Percentiles rank a stretch among this genome's conserved stretches.
Conservation (phyloP, 2,888 invertebrate species). For the Eurytoma californica region DNA sequence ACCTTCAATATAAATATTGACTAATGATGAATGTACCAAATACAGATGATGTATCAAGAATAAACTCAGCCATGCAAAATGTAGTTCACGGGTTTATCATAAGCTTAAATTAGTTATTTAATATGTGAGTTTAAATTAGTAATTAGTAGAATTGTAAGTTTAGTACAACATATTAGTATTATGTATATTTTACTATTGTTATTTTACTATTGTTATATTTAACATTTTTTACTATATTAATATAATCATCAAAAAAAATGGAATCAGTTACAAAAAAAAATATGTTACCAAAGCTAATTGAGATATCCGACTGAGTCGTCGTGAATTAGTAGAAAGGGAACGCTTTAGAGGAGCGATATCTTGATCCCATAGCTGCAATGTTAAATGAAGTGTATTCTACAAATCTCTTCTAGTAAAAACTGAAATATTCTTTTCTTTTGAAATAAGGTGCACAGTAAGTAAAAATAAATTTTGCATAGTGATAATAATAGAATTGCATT, state of each 20-base stretch:
- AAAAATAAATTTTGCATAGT: conserved; percentile 13
- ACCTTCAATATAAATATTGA: not conserved
- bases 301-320: conserved; percentile 89
- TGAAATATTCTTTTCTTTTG: too few species aligned
- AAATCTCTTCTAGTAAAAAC: too few species aligned
- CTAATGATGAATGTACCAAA: not conserved
- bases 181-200: not conserved
- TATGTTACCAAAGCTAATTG: conserved; percentile 87
- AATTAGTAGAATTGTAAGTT: conserved; percentile 1
- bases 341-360: conserved; percentile 90
- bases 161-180: not conserved
- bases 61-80: conserved; percentile 15
- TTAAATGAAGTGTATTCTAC: conserved; percentile 52
- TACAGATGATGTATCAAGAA: conserved; percentile 4
- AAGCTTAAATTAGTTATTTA: conserved; percentile 19
- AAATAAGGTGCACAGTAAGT: too few species aligned
- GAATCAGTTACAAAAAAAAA: conserved; percentile 15
- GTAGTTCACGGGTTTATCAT: not conserved
- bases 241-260: not conserved
- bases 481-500: not conserved
- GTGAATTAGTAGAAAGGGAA: conserved; percentile 85
- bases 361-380: conserved; percentile 88
- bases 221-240: not conserved
- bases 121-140: too few species aligned
- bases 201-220: not conserved